Evolutionary conservation across 2,113 vertebrate species (phyloP).

Genomic region (Spheniscus mendiculus): DNA sequence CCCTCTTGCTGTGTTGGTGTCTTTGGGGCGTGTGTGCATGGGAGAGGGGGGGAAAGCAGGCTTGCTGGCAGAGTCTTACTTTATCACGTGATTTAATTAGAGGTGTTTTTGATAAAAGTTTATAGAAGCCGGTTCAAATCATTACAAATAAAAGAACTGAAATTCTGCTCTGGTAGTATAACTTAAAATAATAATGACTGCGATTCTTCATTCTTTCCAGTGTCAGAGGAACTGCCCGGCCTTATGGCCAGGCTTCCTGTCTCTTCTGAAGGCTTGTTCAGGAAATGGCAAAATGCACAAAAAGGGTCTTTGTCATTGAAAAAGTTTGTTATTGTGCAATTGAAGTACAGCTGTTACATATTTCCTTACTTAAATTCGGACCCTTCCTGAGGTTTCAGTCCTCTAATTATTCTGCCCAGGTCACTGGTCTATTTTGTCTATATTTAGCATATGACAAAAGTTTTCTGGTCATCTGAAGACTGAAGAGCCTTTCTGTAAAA

Average conservation of each 20-base stretch:
- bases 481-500: constrained; percentile 8
- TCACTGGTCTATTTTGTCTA: neutral
- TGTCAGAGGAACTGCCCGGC: constrained; percentile 42
- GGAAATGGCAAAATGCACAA: constrained; percentile 24
- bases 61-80: neutral
- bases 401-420: constrained; percentile 43
- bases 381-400: constrained; percentile 49
- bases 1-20: neutral
- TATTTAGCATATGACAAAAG: neutral
- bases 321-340: constrained; percentile 52
- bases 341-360: constrained; percentile 35
- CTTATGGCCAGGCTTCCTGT: constrained; percentile 60
- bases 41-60: neutral
- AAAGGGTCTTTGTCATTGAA: constrained; percentile 40
- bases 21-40: neutral
- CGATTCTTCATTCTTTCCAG: constrained; percentile 34
- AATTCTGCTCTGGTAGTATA: neutral
- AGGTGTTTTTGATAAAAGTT: constrained; percentile 5
- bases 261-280: constrained; percentile 48
- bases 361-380: constrained; percentile 39
- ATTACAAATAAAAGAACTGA: constrained; percentile 19
- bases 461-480: neutral
- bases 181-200: constrained; percentile 18
- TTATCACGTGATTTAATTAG: neutral
- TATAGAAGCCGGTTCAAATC: neutral